These are phyloP conservation scores for Microcebus ravelobensis DNA, from an alignment of 2,113 vertebrate species.

Conservation along the genomic window DNA sequence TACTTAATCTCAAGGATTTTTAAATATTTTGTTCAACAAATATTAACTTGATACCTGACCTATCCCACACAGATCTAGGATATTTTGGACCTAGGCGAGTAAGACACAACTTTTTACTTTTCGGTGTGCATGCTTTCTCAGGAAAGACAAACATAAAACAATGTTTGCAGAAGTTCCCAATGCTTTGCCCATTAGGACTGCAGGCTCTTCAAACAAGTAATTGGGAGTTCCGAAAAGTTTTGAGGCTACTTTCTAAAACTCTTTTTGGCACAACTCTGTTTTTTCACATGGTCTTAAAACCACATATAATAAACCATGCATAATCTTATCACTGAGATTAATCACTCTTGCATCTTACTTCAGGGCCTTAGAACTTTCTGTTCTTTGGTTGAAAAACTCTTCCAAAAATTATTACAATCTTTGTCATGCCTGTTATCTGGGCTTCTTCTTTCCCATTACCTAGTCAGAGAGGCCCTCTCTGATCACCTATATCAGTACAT, in stretches of 20 bases:
- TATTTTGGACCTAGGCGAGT: background rate
- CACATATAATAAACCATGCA: no score
- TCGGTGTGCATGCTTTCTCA: background rate
- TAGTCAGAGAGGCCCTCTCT: background rate
- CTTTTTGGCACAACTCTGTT: background rate
- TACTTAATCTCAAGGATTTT: background rate
- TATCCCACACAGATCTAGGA: background rate
- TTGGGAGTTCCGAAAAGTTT: background rate
- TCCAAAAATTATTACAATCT: background rate
- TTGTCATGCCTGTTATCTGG: background rate
- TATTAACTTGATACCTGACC: background rate
- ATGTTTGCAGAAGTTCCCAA: background rate
- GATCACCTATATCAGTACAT: fast-evolving
- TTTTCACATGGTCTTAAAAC: background rate
- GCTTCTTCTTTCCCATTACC: background rate
- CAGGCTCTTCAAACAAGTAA: background rate
- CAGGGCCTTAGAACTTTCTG: background rate
- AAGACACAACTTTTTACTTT: background rate
- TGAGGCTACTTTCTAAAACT: background rate
- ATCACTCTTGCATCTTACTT: background rate
- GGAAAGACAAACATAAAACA: background rate
- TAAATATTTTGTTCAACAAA: background rate
- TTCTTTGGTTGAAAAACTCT: background rate
- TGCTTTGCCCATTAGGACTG: background rate
- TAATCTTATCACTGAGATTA: background rate